Evolutionary conservation across 2,113 vertebrate species (phyloP), one percentile per base, ranked within the genome.

Genomic region (Solea solea): DNA sequence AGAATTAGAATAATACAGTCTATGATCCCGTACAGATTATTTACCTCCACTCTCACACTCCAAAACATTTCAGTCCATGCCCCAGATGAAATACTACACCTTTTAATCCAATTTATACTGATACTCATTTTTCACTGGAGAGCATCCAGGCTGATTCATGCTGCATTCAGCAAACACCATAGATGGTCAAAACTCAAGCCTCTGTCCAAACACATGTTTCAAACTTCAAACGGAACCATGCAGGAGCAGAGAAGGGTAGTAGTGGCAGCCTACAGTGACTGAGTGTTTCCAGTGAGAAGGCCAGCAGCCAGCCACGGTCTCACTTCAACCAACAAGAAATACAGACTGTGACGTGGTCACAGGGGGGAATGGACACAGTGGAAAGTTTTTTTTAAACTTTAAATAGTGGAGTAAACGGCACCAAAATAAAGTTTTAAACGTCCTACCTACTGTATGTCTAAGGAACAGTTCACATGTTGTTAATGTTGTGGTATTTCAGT

Each of bases 251-350:
- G 15, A 57, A 56, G 53, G n/a, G 83, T 64, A n/a, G 73, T 65
- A 63, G 71, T 60, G 71, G 27, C 46, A 69, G 84, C 51, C 76
- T 82, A 56, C 40, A 34, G 58, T 86, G 84, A 88, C 80, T 48
- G 41, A 53, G 54, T 79, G 75, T 92, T 92, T 90, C 88, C 89
- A 88, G 64, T 64, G 54, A 51, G 51, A 58, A 61, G 72, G 74
- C 81, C 85, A 89, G 84, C 77, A 84, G 84, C 74, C 60, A 21
- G 44, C n/a, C 39, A 16, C n/a, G 11, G 21, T 21, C 21, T 21
- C 21, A 21, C 21, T 21, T 21, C 21, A 21, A 58, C 54, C 53
- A 72, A 3, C 56, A 71, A 75, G 3, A 61, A 69, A 53, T 8
- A 0, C 51, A 72, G 46, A 68, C 21, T 50, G 8, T 66, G 42